These are phyloP conservation scores for Stichopus chloronotus DNA, from an alignment of 35 echinoderm and acorn worm genomes.

Conservation along the genomic window DNA sequence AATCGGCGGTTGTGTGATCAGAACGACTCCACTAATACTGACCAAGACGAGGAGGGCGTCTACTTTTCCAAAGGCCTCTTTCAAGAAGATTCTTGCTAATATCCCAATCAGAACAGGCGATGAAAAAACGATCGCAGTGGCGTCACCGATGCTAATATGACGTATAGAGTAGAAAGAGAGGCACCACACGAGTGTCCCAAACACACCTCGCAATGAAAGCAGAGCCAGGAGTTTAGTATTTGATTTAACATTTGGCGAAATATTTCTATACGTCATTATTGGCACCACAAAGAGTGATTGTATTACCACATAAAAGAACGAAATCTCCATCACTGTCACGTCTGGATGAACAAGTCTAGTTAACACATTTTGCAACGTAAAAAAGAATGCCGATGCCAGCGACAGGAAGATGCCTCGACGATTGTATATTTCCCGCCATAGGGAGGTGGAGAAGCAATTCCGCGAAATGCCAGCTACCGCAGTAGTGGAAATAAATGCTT, in stretches of 20 bases:
- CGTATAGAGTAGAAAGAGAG: neutral
- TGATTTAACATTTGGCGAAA: neutral
- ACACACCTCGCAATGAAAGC: neutral
- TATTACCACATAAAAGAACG: neutral
- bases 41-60: neutral
- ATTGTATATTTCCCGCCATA: neutral
- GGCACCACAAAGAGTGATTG: neutral
- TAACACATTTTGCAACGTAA: neutral
- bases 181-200: neutral
- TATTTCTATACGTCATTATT: neutral
- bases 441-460: neutral
- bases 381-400: neutral
- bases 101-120: neutral
- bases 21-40: neutral
- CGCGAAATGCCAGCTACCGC: too few relatives aligned
- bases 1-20: neutral
- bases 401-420: neutral
- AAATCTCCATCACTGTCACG: neutral
- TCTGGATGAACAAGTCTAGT: neutral
- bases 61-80: neutral
- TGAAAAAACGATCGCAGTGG: neutral
- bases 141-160: neutral
- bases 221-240: neutral
- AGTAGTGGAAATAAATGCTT: too few relatives aligned
- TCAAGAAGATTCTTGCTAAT: constrained; percentile 2